Base-by-base conservation (phyloP, 2,888 invertebrate species). In the Eilema sororculum region DNA sequence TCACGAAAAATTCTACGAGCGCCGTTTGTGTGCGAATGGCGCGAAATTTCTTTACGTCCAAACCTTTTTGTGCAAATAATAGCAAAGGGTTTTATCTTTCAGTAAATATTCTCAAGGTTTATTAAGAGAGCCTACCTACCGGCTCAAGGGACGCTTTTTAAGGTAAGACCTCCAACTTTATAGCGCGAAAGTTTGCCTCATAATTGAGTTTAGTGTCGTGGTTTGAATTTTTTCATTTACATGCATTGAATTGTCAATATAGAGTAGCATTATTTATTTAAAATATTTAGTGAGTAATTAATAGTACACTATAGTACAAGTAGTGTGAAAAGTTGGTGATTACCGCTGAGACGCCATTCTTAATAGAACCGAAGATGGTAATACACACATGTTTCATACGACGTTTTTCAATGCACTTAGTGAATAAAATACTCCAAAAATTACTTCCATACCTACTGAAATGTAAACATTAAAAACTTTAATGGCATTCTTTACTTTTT, bases 11-110 rank as follows among this genome's bases (percentile, higher is more conserved):
- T 78, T 61, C 73, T 61, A 78, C 74, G 65, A 74, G 72, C 72
- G 46, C 72, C 80, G 80, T 89, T 87, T 89, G 89, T 89, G 83
- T 89, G 84, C 85, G 86, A 89, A 89, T 89, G 87, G 85, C 72
- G 86, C 82, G 82, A 88, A 86, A 88, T 88, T 81, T 89, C 87
- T 89, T 89, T 89, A 88, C 86, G 84, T 78, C 72, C 73, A 80
- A 84, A 86, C 87, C 87, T 85, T 87, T 88, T 86, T 81, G 78
- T 78, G 81, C 82, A 84, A 85, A 86, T 84, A 80, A 81, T 81
- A 78, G 69, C 73, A 33, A 72, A 66, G 75, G 69, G 63, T 74
- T 68, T 80, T 81, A 58, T 64, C 30, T 79, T 75, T 71, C 67
- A 76, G 80, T 71, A 77, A 79, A 80, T 85, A 83, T 85, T 78